Evolutionary conservation across 30 jellyfish, hydroid and myxozoan genomes (phyloP), one percentile per base, ranked within the genome.

Genomic region (Hydra vulgaris): DNA sequence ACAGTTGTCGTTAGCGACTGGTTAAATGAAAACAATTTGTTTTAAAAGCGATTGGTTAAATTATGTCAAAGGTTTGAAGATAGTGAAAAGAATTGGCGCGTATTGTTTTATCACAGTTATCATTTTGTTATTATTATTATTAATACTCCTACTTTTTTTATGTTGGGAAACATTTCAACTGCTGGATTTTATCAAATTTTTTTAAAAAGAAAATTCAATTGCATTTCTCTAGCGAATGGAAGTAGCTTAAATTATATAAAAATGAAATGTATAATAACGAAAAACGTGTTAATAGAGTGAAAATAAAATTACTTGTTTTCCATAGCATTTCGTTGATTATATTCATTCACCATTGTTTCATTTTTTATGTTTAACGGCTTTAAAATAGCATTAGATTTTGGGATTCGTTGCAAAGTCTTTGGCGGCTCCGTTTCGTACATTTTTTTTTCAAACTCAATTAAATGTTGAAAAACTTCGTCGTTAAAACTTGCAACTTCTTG

Each of bases 401-500:
- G 61, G 8, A 40, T 40, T 40, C 61, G 61, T 40, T 40, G 61
- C 61, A 40, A 40, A 40, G 61, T 40, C 61, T 40, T 40, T 12
- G 61, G 61, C 61, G 61, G 12, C 12, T 12, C 61, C 61, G 61
- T 12, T 40, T 40, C 61, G 8, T 3, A 12, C 61, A 40, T 40
- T 40, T 5, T 40, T 40, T 40, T 40, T 40, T 40, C 61, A 12
- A 40, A 40, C 22, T 54, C 85, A 23, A 78, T 18, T 53, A 78
- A 61, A 53, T 54, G 26, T 61, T 78, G 66, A 77, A 78, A 53
- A 17, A 78, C 54, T 16, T 78, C 85, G 53, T 78, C 85, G 78
- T 78, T 78, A 7, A 78, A 66, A 23, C 53, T 21, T 18, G 40
- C 85, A 61, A 78, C 80, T 25, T 78, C 85, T 78, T 61, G 79